Base-by-base conservation (phyloP, 2,888 invertebrate genomes). In the Epiblema foenella region DNA sequence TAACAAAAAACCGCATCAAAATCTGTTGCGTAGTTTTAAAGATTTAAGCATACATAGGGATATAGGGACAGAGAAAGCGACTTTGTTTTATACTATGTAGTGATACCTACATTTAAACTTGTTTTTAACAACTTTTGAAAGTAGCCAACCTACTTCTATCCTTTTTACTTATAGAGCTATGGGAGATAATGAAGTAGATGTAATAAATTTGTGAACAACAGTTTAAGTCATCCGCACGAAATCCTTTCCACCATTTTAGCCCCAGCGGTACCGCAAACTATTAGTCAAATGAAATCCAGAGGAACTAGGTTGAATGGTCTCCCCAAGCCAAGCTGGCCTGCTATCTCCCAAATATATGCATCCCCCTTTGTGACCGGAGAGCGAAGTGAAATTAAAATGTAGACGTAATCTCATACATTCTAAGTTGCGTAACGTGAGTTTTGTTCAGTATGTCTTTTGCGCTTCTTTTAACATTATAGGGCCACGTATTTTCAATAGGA, bases 281-380 rank as follows among this genome's bases (percentile, higher is more conserved):
- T 57, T 37, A 57, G 11, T 57, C 33, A 57, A 57, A 57, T 57
- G 37, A 37, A 37, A 57, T 37, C 37, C 37, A 57, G 37, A 29
- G 29, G 29, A 29, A 29, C 29, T 56, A 29, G 56, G 56, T 56
- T 56, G 56, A 56, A 56, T 24, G 29, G 52, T 52, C n/a, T 20
- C 20, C 20, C 15, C 18, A 15, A 24, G 20, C n/a, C 15, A 24
- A 56, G 29, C 11, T 12, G 24, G 0, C 54, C 7, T 8, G 39
- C 52, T 59, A 51, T 60, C 60, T 60, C 37, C 39, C 20, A 42
- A 67, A 67, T 52, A 68, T 60, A 60, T 18, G 37, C 10, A 52
- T 17, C 24, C 42, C 2, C 59, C 59, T 68, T 59, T 52, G 42
- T 37, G 39, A 52, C 33, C 37, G 52, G 52, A 49, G 52, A 59